Evolutionary conservation across 2,113 vertebrate genomes (phyloP), one percentile per base, ranked within the genome.

Genomic region (Pipra filicauda): DNA sequence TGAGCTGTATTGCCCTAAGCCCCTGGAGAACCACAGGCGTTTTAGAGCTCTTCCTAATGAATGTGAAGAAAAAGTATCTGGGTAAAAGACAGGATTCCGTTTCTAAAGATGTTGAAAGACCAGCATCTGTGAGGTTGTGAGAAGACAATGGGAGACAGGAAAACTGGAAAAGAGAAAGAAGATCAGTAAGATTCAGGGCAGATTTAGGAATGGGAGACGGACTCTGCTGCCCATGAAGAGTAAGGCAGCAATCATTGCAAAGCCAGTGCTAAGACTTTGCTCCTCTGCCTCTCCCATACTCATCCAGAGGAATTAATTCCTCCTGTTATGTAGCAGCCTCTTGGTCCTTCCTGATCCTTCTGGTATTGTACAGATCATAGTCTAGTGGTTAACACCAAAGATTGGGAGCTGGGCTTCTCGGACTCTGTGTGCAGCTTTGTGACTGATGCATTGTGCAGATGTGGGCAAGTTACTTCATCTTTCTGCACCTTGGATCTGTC

Each of bases 361-460:
- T 91, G 72, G 62, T 91, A 66, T 54, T 79, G 67, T 67, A 54
- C 94, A 95, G 74, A 95, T 76, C 76, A 88, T 23, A 76, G 83
- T 22, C 85, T 80, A 35, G 91, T 61, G 76, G 66, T 91, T 81
- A 77, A 85, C 78, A 30, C 70, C 64, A 55, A 62, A 72, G 51
- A 75, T 26, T 77, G 59, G 55, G 54, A 74, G 74, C 79, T 70
- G 21, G 31, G 33, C 14, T 41, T 35, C 64, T 33, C 71, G 65
- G 58, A 49, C 39, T 71, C 72, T 31, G 13, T 62, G 58, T 82
- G 43, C 54, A 74, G 33, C 27, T 88, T 61, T 62, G 71, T 74
- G 67, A 26, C 69, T 88, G 69, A n/a, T 83, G 58, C 19, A 57
- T 6, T 11, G 27, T 43, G 66, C 39, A 77, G 43, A 43, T 71